phyloP scores from a whole-genome alignment of 2,888 invertebrate genomes.

The Aricia artaxerxes region DNA sequence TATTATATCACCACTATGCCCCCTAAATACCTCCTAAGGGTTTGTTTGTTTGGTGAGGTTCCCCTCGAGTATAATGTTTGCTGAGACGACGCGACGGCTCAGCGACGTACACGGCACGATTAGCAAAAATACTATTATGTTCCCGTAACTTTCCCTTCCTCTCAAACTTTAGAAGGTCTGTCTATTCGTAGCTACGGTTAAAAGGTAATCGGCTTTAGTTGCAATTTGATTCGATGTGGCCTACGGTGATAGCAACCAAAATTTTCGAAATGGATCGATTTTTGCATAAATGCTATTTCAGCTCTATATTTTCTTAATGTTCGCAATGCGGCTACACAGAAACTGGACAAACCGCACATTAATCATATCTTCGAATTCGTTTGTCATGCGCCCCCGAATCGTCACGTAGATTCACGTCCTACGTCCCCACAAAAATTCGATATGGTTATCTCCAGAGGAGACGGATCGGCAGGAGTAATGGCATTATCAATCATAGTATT shows the following conservation, averaged over 20 bases:
- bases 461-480: background rate
- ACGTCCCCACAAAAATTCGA: background rate
- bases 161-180: background rate
- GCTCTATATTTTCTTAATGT: background rate
- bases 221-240: background rate
- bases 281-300: background rate
- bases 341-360: background rate
- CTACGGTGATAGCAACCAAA: background rate
- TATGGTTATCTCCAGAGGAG: background rate
- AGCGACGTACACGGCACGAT: background rate
- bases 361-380: background rate
- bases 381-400: background rate
- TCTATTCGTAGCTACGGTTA: background rate
- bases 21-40: background rate
- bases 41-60: background rate
- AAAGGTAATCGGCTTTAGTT: background rate
- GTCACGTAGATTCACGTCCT: background rate
- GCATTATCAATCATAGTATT: slow-evolving; percentile 8
- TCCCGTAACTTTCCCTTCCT: background rate
- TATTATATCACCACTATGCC: background rate
- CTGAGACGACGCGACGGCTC: slow-evolving; percentile 1
- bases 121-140: background rate
- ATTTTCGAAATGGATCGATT: too few relatives aligned
- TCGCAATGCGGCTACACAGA: background rate
- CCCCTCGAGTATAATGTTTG: background rate